Evolutionary conservation across 2,113 vertebrate genomes (phyloP).

Genomic region (Callipepla squamata): DNA sequence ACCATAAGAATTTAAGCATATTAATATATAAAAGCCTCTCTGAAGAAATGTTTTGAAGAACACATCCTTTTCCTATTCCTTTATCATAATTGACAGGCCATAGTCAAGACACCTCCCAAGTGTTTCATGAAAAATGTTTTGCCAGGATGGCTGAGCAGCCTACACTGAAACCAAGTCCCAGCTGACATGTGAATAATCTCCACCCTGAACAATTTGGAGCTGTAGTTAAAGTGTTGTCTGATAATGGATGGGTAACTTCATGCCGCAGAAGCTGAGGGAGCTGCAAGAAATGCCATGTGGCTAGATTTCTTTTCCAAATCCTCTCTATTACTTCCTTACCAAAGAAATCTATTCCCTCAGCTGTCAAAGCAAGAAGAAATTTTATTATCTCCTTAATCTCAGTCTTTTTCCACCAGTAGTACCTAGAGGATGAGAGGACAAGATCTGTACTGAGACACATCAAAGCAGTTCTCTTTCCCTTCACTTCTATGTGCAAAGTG

Average conservation of each 20-base stretch:
- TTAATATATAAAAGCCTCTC: not conserved
- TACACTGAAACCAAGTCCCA: conserved; percentile 32
- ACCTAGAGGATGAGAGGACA: conserved; percentile 5
- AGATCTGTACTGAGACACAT: not conserved
- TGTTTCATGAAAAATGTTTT: conserved; percentile 56
- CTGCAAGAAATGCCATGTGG: conserved; percentile 32
- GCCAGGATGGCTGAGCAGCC: conserved; percentile 22
- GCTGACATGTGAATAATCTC: conserved; percentile 57
- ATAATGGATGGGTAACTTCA: conserved; percentile 55
- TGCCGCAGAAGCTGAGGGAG: conserved; percentile 36
- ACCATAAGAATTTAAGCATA: not conserved
- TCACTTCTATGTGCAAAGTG: conserved; percentile 13
- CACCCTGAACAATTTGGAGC: conserved; percentile 34
- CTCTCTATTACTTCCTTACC: not conserved
- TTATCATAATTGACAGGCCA: conserved; percentile 39
- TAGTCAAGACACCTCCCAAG: conserved; percentile 38
- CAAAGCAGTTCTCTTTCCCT: conserved; percentile 39
- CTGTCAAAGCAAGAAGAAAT: conserved; percentile 57
- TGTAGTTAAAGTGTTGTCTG: conserved; percentile 7
- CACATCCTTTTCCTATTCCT: not conserved
- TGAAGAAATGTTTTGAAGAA: conserved; percentile 7
- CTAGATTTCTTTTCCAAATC: not conserved
- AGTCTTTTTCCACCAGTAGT: conserved; percentile 20
- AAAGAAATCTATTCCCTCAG: conserved; percentile 31
- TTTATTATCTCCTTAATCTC: conserved; percentile 57